These are phyloP conservation scores for Haliaeetus leucogaster DNA, from an alignment of 2,113 vertebrate genomes.

Conservation along the genomic window DNA sequence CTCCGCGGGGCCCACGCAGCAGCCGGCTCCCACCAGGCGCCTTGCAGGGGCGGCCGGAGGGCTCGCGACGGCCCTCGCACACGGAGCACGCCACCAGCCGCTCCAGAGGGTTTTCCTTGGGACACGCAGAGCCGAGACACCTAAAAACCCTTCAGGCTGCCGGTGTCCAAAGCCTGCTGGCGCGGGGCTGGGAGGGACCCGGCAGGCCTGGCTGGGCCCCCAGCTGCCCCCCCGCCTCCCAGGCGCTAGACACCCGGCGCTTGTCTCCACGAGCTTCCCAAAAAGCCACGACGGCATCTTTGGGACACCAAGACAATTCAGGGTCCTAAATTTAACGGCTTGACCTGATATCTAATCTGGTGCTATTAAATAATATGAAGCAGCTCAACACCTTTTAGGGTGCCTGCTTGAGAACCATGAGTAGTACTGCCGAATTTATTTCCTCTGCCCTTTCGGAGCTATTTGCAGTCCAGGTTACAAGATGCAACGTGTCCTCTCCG, in stretches of 20 bases:
- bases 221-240: rapidly evolving
- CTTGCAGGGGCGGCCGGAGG: not conserved
- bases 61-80: rapidly evolving
- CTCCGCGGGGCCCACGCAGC: rapidly evolving
- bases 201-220: not conserved
- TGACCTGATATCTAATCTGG: not conserved
- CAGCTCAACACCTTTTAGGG: not conserved
- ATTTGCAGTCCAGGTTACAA: not conserved
- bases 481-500: not conserved
- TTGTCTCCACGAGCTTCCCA: not conserved
- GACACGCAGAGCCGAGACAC: rapidly evolving
- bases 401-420: not conserved
- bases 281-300: rapidly evolving
- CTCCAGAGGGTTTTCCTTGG: not conserved
- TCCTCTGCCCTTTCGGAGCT: not conserved
- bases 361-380: not conserved
- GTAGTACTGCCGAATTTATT: not conserved
- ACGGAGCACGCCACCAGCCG: rapidly evolving
- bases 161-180: rapidly evolving
- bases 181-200: rapidly evolving
- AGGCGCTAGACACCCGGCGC: rapidly evolving
- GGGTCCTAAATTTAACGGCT: not conserved
- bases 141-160: not conserved
- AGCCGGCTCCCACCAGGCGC: rapidly evolving
- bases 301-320: not conserved